Evolutionary conservation across 2,113 vertebrate species (phyloP).

Genomic region (Hymenochirus boettgeri): DNA sequence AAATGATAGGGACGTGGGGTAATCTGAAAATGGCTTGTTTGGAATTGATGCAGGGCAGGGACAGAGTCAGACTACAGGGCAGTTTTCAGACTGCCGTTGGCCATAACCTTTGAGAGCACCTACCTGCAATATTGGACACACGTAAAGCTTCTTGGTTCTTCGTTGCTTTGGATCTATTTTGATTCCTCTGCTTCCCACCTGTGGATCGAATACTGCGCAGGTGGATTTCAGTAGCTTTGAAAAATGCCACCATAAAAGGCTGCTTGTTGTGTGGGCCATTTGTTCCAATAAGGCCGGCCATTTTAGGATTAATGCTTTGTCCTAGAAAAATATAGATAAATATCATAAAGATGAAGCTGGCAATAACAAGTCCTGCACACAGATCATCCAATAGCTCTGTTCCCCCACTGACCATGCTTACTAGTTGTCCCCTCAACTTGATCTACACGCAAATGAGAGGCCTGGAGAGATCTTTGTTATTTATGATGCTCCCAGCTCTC

Average conservation of each 20-base stretch:
- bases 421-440: no score
- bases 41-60: no score
- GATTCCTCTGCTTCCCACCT: slow-evolving; percentile 78
- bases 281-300: slow-evolving; percentile 83
- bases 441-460: no score
- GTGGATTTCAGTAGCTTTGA: slow-evolving; percentile 95
- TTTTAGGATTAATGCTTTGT: slow-evolving; percentile 85
- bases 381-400: slow-evolving; percentile 45
- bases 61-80: no score
- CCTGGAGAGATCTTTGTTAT: no score
- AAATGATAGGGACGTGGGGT: no score
- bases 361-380: slow-evolving; percentile 34
- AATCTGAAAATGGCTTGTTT: no score
- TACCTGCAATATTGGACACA: slow-evolving; percentile 85
- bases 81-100: no score
- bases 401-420: no score
- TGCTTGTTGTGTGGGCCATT: slow-evolving; percentile 94
- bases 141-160: slow-evolving; percentile 87
- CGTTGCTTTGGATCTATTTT: slow-evolving; percentile 80
- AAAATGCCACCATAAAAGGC: slow-evolving; percentile 96
- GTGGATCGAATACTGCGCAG: slow-evolving; percentile 87
- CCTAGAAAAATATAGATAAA: slow-evolving; percentile 61
- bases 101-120: no score
- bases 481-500: no score
- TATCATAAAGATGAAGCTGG: slow-evolving; percentile 8